A percentile compares a stretch with the other conserved stretches of the same genome.
Evolutionary conservation across 2,797 vertebrate species (phyloP).

Genomic region (Philypnodon macrostomus): DNA sequence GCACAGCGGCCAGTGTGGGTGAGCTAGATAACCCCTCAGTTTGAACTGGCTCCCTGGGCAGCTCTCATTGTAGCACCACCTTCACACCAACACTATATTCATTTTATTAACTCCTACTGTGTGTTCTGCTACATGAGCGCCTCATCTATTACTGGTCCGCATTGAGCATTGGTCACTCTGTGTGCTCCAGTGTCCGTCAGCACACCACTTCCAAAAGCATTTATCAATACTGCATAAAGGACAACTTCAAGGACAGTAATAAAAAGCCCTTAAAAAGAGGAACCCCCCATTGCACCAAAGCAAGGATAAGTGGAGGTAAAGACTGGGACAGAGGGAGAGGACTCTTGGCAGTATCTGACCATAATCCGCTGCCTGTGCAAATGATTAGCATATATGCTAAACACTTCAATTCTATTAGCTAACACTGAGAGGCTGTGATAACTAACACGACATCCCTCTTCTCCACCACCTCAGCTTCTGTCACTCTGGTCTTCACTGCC

Average conservation of each 20-base stretch:
- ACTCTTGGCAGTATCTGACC: slow-evolving; percentile 56
- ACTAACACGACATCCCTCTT: slow-evolving; percentile 38
- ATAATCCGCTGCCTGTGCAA: slow-evolving; percentile 66
- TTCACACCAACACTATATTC: slow-evolving; percentile 26
- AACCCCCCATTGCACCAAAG: background rate
- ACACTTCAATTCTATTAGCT: slow-evolving; percentile 95
- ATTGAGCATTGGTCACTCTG: slow-evolving; percentile 23
- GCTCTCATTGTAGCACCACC: slow-evolving; percentile 14
- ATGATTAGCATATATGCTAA: slow-evolving; percentile 80
- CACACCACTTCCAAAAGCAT: background rate
- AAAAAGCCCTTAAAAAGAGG: background rate
- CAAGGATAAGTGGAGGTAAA: slow-evolving; percentile 27
- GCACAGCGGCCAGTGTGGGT: slow-evolving; percentile 92
- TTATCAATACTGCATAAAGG: slow-evolving; percentile 1
- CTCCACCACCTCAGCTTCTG: slow-evolving; percentile 24
- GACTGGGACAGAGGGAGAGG: slow-evolving; percentile 38
- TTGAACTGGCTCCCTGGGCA: slow-evolving; percentile 83
- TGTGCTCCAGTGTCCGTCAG: slow-evolving; percentile 11
- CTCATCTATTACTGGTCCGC: slow-evolving; percentile 41
- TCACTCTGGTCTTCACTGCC: slow-evolving; percentile 18
- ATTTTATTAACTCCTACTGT: slow-evolving; percentile 25
- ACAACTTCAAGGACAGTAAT: slow-evolving; percentile 2
- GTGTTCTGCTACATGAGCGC: slow-evolving; percentile 29
- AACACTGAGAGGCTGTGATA: slow-evolving; percentile 72
- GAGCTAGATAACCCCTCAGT: slow-evolving; percentile 93